Evolutionary conservation across 64 coral and sea anemone species (phyloP).

Genomic region (Orbicella faveolata): DNA sequence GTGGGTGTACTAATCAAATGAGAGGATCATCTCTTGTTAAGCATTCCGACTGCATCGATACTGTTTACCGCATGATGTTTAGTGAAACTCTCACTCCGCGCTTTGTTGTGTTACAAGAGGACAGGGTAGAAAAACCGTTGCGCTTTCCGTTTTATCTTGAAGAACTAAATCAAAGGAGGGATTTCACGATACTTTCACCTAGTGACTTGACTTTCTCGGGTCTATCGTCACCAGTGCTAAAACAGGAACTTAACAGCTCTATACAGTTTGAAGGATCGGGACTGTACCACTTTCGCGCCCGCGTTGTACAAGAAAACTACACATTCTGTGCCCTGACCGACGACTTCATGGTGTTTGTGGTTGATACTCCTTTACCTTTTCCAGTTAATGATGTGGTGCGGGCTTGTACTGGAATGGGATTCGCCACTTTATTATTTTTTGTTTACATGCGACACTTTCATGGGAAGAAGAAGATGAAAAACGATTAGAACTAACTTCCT

Average conservation of each 20-base stretch:
- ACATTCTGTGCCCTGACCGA: constrained; percentile 86
- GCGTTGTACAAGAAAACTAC: constrained; percentile 76
- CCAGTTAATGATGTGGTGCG: constrained; percentile 86
- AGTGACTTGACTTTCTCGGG: constrained; percentile 37
- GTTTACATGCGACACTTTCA: constrained; percentile 84
- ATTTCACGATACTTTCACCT: constrained; percentile 56
- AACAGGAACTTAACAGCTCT: constrained; percentile 67
- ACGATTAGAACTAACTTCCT: constrained; percentile 31
- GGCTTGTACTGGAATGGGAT: constrained; percentile 88
- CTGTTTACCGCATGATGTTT: constrained; percentile 82
- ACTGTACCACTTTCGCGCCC: constrained; percentile 89
- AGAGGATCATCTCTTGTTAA: constrained; percentile 65
- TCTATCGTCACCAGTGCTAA: constrained; percentile 43
- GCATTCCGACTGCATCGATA: constrained; percentile 92
- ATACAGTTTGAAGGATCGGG: constrained; percentile 88
- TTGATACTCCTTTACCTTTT: constrained; percentile 78
- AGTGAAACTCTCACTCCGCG: constrained; percentile 75
- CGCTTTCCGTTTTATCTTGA: constrained; percentile 82
- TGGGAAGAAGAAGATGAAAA: constrained; percentile 88
- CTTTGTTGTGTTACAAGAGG: constrained; percentile 74
- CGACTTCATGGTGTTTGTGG: constrained; percentile 90
- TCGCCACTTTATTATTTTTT: constrained; percentile 65
- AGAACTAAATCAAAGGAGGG: constrained; percentile 80
- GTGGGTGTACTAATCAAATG: constrained; percentile 77
- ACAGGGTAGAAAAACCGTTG: constrained; percentile 27